A percentile compares a stretch with the other conserved stretches of the same genome.
These are phyloP conservation scores for Lycopodina hypogea DNA, from an alignment of 37 sponge, comb jelly and placozoan species.

Conservation along the genomic window DNA sequence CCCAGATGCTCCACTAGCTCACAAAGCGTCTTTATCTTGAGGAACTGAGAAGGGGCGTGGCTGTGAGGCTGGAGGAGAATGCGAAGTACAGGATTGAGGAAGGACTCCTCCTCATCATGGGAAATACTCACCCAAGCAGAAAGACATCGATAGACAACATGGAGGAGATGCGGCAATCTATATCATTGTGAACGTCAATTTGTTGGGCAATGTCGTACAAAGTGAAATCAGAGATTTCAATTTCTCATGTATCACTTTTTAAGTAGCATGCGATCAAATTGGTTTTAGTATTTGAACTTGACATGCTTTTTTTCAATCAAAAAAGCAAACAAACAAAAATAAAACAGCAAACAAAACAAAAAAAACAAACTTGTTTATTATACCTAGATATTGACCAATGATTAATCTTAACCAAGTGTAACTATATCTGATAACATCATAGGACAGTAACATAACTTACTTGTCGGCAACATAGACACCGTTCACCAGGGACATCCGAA, in stretches of 20 bases:
- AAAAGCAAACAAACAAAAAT: no score
- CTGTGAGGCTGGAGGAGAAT: neutral
- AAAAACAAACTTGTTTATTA: no score
- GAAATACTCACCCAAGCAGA: conserved; percentile 14
- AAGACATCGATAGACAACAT: neutral
- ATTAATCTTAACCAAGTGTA: no score
- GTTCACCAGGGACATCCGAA: neutral
- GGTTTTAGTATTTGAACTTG: no score
- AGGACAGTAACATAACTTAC: neutral
- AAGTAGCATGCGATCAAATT: no score
- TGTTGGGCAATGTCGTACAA: no score
- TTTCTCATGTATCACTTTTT: no score
- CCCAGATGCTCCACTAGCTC: neutral
- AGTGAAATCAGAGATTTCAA: no score
- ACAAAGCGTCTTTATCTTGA: neutral
- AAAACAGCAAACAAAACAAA: no score
- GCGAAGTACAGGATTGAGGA: neutral
- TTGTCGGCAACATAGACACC: neutral
- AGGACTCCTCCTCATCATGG: conserved; percentile 1
- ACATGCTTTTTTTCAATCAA: no score
- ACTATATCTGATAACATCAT: no score
- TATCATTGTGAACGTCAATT: neutral
- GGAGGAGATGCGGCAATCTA: neutral
- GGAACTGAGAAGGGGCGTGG: neutral
- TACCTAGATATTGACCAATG: no score